Evolutionary conservation across 2,888 invertebrate genomes (phyloP).

Genomic region (Arrhopalites spinosus): DNA sequence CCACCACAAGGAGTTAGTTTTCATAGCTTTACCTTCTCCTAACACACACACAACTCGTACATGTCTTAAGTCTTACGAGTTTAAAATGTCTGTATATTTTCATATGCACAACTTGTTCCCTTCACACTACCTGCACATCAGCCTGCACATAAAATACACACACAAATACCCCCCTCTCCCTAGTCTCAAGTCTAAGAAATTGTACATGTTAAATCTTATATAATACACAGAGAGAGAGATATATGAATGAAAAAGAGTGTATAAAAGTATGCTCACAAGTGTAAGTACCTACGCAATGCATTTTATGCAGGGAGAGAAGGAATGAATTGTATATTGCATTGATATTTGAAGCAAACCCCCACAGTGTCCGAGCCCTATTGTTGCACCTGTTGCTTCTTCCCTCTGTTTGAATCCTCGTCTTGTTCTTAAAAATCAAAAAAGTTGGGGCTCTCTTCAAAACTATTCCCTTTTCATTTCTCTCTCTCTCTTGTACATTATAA

Average conservation of each 20-base stretch:
- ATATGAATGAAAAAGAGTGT: not conserved
- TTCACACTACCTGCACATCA: too few relatives aligned
- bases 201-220: too few relatives aligned
- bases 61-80: too few relatives aligned
- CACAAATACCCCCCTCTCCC: too few relatives aligned
- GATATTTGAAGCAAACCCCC: conserved; percentile 5
- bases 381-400: conserved; percentile 10
- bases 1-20: too few relatives aligned
- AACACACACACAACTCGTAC: too few relatives aligned
- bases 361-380: not conserved
- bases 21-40: too few relatives aligned
- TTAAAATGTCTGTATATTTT: too few relatives aligned
- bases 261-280: not conserved
- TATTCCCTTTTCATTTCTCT: not conserved
- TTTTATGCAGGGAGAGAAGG: not conserved
- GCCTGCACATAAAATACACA: too few relatives aligned
- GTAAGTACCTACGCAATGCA: not conserved
- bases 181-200: too few relatives aligned
- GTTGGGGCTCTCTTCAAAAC: not conserved
- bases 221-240: not conserved
- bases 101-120: too few relatives aligned
- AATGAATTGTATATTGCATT: not conserved
- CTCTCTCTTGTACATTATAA: not conserved
- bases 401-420: not conserved
- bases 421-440: not conserved